Evolutionary conservation across 2,113 vertebrate species (phyloP).

Genomic region (Percina caprodes): DNA sequence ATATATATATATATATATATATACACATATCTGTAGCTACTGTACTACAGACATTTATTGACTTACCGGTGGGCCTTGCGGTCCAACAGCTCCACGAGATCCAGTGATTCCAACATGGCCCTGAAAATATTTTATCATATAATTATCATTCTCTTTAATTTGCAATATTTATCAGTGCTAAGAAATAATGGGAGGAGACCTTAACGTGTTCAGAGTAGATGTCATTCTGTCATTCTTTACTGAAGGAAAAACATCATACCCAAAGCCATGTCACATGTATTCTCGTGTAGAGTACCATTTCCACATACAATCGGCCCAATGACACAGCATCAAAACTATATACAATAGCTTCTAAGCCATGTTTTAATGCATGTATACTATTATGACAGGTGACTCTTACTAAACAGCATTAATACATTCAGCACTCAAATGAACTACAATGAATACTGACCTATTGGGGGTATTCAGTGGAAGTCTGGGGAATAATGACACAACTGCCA

Average conservation of each 20-base stretch:
- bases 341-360: not conserved
- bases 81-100: constrained; percentile 89
- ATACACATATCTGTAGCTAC: not conserved
- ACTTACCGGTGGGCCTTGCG: constrained; percentile 94
- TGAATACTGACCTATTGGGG: constrained; percentile 5
- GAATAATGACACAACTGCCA: not conserved
- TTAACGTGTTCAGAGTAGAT: not conserved
- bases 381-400: constrained; percentile 7
- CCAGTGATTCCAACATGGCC: constrained; percentile 89
- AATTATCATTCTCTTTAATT: not conserved
- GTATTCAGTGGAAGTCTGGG: not conserved
- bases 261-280: not conserved
- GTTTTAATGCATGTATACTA: not conserved
- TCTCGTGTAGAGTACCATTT: not conserved
- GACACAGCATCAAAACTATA: constrained; percentile 3
- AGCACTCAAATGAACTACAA: not conserved
- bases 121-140: constrained; percentile 78
- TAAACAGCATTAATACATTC: constrained; percentile 21
- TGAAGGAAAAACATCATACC: not conserved
- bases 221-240: not conserved
- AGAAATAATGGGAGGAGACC: not conserved
- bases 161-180: not conserved
- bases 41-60: not conserved
- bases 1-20: not conserved
- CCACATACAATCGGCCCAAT: not conserved